These are phyloP conservation scores for Matsumurasca onukii DNA, from an alignment of 1,140 invertebrate species.

Conservation along the genomic window DNA sequence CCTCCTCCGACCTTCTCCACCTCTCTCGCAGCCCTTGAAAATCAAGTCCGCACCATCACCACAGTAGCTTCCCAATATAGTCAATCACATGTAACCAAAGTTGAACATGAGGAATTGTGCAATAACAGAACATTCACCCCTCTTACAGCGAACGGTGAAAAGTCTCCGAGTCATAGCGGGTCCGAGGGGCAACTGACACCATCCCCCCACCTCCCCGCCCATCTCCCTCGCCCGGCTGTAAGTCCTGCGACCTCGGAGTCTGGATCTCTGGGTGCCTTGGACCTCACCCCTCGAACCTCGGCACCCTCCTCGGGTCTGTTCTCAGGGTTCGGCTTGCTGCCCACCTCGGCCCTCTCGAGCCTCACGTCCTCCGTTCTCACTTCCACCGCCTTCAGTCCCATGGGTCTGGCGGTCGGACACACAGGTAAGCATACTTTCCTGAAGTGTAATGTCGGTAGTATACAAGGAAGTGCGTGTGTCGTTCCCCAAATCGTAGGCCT, in stretches of 20 bases:
- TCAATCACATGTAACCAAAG: slow-evolving; percentile 46
- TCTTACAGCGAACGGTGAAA: slow-evolving; percentile 55
- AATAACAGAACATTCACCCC: slow-evolving; percentile 46
- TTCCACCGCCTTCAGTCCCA: slow-evolving; percentile 72
- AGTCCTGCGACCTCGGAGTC: slow-evolving; percentile 53
- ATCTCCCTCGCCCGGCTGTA: slow-evolving; percentile 41
- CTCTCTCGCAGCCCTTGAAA: slow-evolving; percentile 72
- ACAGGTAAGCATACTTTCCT: slow-evolving; percentile 62
- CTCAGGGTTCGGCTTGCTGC: slow-evolving; percentile 62
- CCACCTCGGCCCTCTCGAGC: slow-evolving; percentile 68
- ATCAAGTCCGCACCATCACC: slow-evolving; percentile 69
- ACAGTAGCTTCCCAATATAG: slow-evolving; percentile 57
- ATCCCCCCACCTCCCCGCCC: slow-evolving; percentile 37
- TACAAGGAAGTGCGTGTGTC: no score
- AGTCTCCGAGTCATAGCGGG: slow-evolving; percentile 52
- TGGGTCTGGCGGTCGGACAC: slow-evolving; percentile 74
- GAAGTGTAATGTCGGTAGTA: not conserved
- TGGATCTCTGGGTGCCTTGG: slow-evolving; percentile 57
- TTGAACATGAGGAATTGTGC: slow-evolving; percentile 50
- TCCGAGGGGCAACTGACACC: slow-evolving; percentile 47
- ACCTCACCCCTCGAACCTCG: slow-evolving; percentile 55
- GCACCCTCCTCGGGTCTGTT: slow-evolving; percentile 55
- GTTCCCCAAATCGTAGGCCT: no score
- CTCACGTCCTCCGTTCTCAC: slow-evolving; percentile 74
- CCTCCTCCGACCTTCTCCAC: slow-evolving; percentile 61